Evolutionary conservation across 2,888 invertebrate species (phyloP).

Genomic region (Cantharis rustica): DNA sequence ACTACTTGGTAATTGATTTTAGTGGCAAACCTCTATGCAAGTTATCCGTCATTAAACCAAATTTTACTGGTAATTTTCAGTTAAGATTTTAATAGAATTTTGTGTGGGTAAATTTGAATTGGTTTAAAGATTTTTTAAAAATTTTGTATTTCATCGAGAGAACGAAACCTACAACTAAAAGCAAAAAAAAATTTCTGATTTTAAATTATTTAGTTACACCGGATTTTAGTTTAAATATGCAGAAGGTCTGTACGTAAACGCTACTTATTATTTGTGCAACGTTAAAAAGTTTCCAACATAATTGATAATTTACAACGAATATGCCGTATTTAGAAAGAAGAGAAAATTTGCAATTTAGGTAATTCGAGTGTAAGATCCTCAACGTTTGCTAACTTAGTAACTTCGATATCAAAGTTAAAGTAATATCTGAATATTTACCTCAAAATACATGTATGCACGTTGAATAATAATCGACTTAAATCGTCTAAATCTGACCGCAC

Average conservation of each 20-base stretch:
- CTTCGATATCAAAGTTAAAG: background rate
- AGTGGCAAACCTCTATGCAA: background rate
- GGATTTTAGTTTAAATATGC: background rate
- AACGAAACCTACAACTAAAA: background rate
- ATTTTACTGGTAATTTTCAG: background rate
- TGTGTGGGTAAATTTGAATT: background rate
- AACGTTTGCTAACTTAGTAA: background rate
- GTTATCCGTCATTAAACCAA: background rate
- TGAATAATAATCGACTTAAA: conserved; percentile 16
- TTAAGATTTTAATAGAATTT: background rate
- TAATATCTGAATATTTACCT: conserved; percentile 6
- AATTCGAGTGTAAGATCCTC: background rate
- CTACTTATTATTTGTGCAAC: background rate
- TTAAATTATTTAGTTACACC: background rate
- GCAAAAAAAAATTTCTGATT: background rate
- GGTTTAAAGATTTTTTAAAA: background rate
- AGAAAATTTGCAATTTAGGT: background rate
- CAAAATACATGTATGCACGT: conserved; percentile 7
- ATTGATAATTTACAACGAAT: background rate
- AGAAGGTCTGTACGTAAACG: background rate
- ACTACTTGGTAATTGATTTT: conserved; percentile 2
- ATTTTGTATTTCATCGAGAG: background rate
- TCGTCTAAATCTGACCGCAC: conserved; percentile 15
- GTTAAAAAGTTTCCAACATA: background rate
- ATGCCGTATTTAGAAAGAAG: background rate